phyloP scores from a whole-genome alignment of 2,113 vertebrate genomes.

The Tachysurus vachellii region DNA sequence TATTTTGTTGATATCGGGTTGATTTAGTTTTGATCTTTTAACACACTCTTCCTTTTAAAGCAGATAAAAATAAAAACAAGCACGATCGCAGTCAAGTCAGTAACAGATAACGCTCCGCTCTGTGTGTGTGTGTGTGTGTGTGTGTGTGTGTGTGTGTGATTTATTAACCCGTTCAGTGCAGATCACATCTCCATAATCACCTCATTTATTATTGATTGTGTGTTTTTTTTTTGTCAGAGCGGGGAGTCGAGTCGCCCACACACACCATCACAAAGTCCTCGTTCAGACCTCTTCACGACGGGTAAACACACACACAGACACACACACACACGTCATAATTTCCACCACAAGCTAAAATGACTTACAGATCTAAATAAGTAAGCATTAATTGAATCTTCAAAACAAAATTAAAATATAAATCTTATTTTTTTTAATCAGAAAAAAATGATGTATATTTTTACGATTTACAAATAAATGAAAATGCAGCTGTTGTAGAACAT shows the following conservation, averaged over 20 bases:
- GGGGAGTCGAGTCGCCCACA: constrained; percentile 89
- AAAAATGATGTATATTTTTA: background rate
- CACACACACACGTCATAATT: constrained; percentile 16
- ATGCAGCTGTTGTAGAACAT: background rate
- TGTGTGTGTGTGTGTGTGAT: constrained; percentile 15
- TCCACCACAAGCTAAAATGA: background rate
- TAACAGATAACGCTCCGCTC: background rate
- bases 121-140: background rate
- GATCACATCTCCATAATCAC: constrained; percentile 29
- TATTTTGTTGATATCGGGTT: too few species aligned
- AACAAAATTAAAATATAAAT: background rate
- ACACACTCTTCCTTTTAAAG: background rate
- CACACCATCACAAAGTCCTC: constrained; percentile 85
- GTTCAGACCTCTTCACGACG: constrained; percentile 92
- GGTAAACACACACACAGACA: constrained; percentile 72
- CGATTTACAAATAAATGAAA: too few species aligned
- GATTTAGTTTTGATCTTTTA: background rate
- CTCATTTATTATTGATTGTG: constrained; percentile 10
- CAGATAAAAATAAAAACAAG: background rate
- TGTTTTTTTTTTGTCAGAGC: constrained; percentile 72
- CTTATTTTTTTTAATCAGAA: too few species aligned
- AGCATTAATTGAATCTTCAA: background rate
- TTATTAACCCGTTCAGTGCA: constrained; percentile 7
- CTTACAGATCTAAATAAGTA: background rate
- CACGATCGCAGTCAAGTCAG: background rate